Base-by-base conservation (phyloP, 2,888 invertebrate species). In the Meteorus colon region DNA sequence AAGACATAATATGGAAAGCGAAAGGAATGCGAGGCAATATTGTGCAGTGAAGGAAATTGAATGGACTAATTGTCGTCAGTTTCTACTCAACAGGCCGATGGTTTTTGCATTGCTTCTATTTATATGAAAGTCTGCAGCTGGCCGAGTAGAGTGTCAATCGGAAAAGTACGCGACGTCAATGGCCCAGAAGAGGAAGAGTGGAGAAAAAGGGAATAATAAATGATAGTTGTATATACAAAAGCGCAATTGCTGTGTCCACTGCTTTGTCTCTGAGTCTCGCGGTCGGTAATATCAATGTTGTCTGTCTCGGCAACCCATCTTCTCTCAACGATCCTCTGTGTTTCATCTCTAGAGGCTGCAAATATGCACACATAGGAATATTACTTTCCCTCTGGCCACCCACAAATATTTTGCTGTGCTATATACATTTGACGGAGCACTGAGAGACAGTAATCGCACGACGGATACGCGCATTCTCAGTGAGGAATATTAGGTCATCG, bases 371-470 rank as follows among this genome's bases (percentile, higher is more conserved):
- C 16, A 48, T n/a, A 48, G 4, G 14, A 48, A n/a, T 41, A 41
- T 41, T 6, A 41, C 41, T 24, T 55, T 19, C 19, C 24, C 55
- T 55, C 19, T 55, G 55, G 41, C 41, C 66, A n/a, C n/a, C 66
- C n/a, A 59, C 59, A 41, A 27, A 27, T 55, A 19, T 71, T 75
- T 81, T 80, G 80, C 81, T 79, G 77, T 70, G 75, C 77, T 77
- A 73, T 74, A 76, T 80, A 79, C 79, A 81, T 80, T 81, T 78
- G 74, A 75, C 59, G n/a, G 6, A 48, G 48, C 5, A 48, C 48
- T n/a, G 48, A 48, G 14, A 79, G 77, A 76, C 74, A 76, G 79
- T 81, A 83, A 83, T 82, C 82, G 81, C 82, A 67, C 81, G 74
- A 74, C 79, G 78, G 80, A 81, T 78, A 81, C 76, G 74, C 78